phyloP scores from a whole-genome alignment of 2,113 vertebrate species.

The Nettapus auritus region DNA sequence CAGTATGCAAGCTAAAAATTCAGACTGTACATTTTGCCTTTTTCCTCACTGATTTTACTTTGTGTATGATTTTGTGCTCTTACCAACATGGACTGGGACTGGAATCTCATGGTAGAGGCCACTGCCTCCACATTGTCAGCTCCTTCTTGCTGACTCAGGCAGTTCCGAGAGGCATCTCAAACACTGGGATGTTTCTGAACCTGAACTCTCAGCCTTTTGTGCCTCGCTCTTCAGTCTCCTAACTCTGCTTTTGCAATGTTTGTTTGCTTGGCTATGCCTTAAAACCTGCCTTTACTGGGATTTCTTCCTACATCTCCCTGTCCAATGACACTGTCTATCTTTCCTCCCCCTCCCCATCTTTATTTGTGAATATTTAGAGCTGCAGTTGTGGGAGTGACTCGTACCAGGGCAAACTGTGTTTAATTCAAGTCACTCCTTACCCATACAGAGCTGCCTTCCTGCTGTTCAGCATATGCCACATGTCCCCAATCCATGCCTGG shows the following conservation, averaged over 20 bases:
- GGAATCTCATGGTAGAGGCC: not conserved
- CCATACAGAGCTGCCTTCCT: conserved; percentile 28
- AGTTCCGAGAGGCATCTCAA: not conserved
- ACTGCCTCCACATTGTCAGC: not conserved
- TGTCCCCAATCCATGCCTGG: not conserved
- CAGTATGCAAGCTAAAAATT: not conserved
- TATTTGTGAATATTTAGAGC: not conserved
- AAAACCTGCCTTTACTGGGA: not conserved
- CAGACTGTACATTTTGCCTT: not conserved
- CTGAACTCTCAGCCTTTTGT: not conserved
- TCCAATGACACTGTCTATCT: not conserved
- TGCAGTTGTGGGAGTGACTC: not conserved
- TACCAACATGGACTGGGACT: not conserved
- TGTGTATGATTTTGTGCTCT: not conserved
- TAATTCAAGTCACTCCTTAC: conserved; percentile 59
- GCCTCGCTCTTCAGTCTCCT: not conserved
- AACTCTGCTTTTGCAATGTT: not conserved
- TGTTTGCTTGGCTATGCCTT: not conserved
- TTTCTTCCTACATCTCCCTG: not conserved
- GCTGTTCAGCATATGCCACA: conserved; percentile 59
- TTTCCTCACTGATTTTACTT: not conserved
- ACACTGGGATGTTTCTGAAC: not conserved
- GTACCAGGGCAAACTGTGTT: conserved; percentile 26
- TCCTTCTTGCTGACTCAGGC: not conserved
- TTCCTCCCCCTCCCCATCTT: not conserved